Evolutionary conservation across 2,888 invertebrate genomes (phyloP), one percentile per base, ranked within the genome.

Genomic region (Elgonia sp.): DNA sequence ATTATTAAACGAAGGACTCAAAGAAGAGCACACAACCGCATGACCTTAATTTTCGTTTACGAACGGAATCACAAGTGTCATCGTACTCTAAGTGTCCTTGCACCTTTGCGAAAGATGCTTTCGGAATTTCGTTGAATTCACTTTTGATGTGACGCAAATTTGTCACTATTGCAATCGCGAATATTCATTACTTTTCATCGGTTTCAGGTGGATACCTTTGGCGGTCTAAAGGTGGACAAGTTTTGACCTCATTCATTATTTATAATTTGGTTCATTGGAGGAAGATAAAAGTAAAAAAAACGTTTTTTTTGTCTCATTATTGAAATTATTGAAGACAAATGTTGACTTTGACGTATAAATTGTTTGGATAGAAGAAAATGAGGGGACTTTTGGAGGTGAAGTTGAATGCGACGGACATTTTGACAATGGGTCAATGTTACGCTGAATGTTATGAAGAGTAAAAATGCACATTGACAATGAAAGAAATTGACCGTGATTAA

Each of bases 401-500:
- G 29, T 50, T 39, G 39, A 16, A 21, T 21, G 46, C 8, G 39
- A n/a, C 16, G 42, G 10, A 39, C 8, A 62, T 53, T 46, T 72
- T 72, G 73, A 75, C 67, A 18, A 39, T 39, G 39, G 76, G 76
- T 84, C 76, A 84, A 70, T 76, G 84, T 70, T 76, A 65, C 84
- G 21, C 40, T 76, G 53, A 55, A 76, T 84, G 60, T 46, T 42
- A 42, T 46, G 21, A 84, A 67, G 73, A 40, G 21, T 62, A 84
- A 57, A 77, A 81, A 69, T 75, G 21, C 50, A 21, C 72, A 53
- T 76, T 37, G 77, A 67, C 82, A 72, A 60, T 87, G 75, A 79
- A 39, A 73, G 67, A 83, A 79, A 87, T 83, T 87, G 87, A 21
- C 87, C 67, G 62, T 50, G 83, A 87, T 87, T 80, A 84, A 84